Evolutionary conservation across 2,797 vertebrate genomes (phyloP).

Genomic region (Thamnophis elegans): DNA sequence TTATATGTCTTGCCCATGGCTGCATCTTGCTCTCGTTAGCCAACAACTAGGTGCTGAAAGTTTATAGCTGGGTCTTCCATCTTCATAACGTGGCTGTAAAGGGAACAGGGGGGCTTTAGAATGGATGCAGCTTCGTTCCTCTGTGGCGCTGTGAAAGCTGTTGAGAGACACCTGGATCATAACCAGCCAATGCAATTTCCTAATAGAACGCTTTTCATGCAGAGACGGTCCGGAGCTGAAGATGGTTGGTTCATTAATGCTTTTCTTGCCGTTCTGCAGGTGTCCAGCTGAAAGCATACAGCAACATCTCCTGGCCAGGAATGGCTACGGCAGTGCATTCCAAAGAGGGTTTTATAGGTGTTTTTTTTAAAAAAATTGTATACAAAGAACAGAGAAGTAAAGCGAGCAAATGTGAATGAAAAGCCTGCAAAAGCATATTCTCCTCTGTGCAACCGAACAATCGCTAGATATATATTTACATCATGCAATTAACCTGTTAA

Average conservation of each 20-base stretch:
- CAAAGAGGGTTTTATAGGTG: background rate
- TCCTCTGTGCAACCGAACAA: background rate
- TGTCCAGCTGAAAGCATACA: conserved; percentile 61
- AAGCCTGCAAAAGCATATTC: background rate
- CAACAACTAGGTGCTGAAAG: background rate
- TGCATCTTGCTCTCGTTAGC: background rate
- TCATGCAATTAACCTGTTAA: background rate
- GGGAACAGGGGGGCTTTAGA: background rate
- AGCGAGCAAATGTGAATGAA: background rate
- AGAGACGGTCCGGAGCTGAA: background rate
- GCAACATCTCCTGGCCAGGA: conserved; percentile 65
- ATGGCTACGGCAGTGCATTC: conserved; percentile 51
- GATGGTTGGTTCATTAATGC: background rate
- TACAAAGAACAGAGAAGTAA: background rate
- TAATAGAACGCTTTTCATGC: accelerated
- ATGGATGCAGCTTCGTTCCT: background rate
- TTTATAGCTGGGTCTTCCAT: background rate
- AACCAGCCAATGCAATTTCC: background rate
- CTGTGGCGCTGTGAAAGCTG: background rate
- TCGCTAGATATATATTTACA: background rate
- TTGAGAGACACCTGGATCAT: background rate
- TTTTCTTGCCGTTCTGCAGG: conserved; percentile 21
- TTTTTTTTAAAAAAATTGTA: background rate
- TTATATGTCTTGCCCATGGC: background rate
- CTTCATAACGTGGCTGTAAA: background rate